phyloP scores from a whole-genome alignment of 2,888 invertebrate genomes.

The Diarsia brunnea region DNA sequence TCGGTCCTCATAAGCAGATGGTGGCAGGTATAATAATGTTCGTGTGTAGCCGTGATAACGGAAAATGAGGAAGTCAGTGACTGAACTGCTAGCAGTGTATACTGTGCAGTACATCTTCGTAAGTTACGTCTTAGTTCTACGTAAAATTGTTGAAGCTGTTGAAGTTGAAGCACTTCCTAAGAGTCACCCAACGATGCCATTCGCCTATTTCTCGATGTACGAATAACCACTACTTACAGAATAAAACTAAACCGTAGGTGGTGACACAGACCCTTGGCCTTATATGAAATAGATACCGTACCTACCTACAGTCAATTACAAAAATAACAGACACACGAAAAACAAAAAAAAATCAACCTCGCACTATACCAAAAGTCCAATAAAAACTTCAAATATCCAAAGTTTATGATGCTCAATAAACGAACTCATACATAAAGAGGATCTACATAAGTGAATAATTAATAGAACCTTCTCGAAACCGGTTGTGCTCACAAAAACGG shows the following conservation, averaged over 20 bases:
- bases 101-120: no score
- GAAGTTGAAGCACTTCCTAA: no score
- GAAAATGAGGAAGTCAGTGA: not conserved
- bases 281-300: not conserved
- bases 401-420: slow-evolving; percentile 54
- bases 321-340: not conserved
- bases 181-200: no score
- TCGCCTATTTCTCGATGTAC: no score
- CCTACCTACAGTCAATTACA: not conserved
- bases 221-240: no score
- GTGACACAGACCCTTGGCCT: no score
- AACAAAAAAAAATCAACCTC: slow-evolving; percentile 13
- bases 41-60: not conserved
- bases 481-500: slow-evolving; percentile 72
- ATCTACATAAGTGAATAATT: slow-evolving; percentile 68
- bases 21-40: not conserved
- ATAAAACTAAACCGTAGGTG: no score
- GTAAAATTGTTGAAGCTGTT: no score
- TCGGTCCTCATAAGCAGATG: slow-evolving; percentile 4
- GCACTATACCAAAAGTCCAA: slow-evolving; percentile 29
- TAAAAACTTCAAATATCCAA: slow-evolving; percentile 41
- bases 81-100: not conserved
- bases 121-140: no score
- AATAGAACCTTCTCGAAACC: slow-evolving; percentile 69
- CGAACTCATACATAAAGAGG: slow-evolving; percentile 33